These are phyloP conservation scores for Cantharis rufa DNA, from an alignment of 2,888 invertebrate genomes.

Conservation along the genomic window DNA sequence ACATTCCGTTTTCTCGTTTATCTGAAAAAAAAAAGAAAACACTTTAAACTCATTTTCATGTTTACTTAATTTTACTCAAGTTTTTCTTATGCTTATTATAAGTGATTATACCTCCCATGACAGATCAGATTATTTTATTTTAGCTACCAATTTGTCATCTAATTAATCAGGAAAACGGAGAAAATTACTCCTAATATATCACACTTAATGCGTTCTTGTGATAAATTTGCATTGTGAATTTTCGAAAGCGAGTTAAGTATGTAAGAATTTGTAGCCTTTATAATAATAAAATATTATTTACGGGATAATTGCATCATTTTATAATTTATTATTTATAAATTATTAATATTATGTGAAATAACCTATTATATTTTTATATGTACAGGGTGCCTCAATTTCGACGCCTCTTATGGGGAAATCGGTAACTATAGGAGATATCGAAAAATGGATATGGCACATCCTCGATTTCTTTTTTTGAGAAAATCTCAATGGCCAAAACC, in stretches of 20 bases:
- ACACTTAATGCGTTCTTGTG: neutral
- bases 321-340: too few species aligned
- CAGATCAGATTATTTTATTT: neutral
- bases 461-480: too few species aligned
- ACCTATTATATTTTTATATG: too few species aligned
- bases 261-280: neutral
- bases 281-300: neutral
- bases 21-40: conserved; percentile 40
- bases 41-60: neutral
- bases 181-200: neutral
- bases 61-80: neutral
- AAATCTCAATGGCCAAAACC: too few species aligned
- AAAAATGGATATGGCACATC: too few species aligned
- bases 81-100: neutral
- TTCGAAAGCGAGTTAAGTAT: neutral
- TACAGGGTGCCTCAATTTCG: too few species aligned
- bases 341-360: too few species aligned
- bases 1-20: conserved; percentile 45
- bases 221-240: conserved; percentile 1
- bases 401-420: too few species aligned
- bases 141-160: neutral
- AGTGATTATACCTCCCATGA: neutral
- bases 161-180: neutral
- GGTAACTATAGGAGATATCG: too few species aligned
- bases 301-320: neutral